Percentiles rank a stretch among this genome's conserved stretches.
Conservation (phyloP, 2,888 invertebrate genomes). For the Unio delphinus region DNA sequence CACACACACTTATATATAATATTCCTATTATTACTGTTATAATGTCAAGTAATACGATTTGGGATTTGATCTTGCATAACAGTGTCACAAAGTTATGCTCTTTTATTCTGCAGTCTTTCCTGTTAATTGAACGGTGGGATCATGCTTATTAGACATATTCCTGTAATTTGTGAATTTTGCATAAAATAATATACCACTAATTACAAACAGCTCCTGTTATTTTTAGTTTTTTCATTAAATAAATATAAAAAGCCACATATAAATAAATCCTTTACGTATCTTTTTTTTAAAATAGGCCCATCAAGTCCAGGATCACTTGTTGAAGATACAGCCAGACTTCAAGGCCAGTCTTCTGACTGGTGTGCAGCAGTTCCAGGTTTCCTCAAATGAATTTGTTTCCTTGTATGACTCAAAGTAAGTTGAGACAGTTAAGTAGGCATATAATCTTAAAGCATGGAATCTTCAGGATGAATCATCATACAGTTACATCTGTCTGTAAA, state of each 20-base stretch:
- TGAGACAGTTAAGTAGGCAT: background rate
- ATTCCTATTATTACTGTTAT: too few species aligned
- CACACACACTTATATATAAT: too few species aligned
- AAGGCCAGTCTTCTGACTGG: slow-evolving; percentile 88
- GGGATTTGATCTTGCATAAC: too few species aligned
- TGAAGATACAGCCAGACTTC: slow-evolving; percentile 89
- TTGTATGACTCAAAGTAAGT: slow-evolving; percentile 71
- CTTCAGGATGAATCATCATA: too few species aligned
- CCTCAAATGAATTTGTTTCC: slow-evolving; percentile 73
- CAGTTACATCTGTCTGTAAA: too few species aligned
- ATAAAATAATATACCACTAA: background rate
- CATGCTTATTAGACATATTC: too few species aligned
- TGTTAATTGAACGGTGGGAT: too few species aligned
- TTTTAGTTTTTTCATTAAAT: background rate
- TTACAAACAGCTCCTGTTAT: background rate
- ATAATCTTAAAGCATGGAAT: too few species aligned
- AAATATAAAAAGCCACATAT: background rate
- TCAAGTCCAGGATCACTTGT: slow-evolving; percentile 84
- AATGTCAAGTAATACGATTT: too few species aligned
- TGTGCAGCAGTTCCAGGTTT: slow-evolving; percentile 84
- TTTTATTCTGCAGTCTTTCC: too few species aligned
- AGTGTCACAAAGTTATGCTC: too few species aligned
- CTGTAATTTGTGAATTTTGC: too few species aligned
- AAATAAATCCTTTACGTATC: background rate
- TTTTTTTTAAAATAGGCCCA: slow-evolving; percentile 37